Conservation (phyloP, 1,140 invertebrate genomes). For the Eriosoma lanigerum region DNA sequence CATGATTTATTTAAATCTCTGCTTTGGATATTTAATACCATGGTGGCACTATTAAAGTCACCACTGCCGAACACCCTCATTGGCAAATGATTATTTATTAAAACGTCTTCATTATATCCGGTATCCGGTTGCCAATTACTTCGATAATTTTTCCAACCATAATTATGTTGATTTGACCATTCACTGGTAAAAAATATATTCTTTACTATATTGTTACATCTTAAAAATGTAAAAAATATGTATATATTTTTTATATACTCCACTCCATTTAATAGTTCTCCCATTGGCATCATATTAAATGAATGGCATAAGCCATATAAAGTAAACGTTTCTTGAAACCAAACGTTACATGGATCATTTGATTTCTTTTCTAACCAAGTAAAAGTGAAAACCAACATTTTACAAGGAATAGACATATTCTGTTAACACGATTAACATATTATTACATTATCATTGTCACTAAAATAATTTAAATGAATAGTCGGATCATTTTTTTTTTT, state of each 20-base stretch:
- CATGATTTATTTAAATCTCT: background rate
- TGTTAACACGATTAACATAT: background rate
- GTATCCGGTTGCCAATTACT: constrained; percentile 29
- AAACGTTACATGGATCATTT: background rate
- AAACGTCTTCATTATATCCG: background rate
- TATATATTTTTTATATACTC: background rate
- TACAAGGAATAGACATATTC: constrained; percentile 22
- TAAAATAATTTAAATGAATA: no score
- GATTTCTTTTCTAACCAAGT: background rate
- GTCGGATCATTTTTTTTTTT: no score
- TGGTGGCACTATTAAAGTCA: background rate
- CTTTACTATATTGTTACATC: no score
- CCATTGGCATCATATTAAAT: constrained; percentile 40
- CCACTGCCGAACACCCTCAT: background rate
- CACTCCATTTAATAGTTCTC: constrained; percentile 9
- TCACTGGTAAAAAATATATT: background rate
- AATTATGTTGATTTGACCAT: background rate
- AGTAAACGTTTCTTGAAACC: constrained; percentile 32
- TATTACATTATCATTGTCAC: no score
- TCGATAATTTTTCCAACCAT: background rate
- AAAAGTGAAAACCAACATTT: background rate
- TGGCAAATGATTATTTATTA: background rate
- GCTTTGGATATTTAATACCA: background rate
- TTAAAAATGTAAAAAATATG: no score
- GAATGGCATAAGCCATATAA: constrained; percentile 7